Percentiles rank a stretch among this genome's conserved stretches.
Conservation (phyloP, 2,797 vertebrate genomes). For the Semaprochilodus insignis region DNA sequence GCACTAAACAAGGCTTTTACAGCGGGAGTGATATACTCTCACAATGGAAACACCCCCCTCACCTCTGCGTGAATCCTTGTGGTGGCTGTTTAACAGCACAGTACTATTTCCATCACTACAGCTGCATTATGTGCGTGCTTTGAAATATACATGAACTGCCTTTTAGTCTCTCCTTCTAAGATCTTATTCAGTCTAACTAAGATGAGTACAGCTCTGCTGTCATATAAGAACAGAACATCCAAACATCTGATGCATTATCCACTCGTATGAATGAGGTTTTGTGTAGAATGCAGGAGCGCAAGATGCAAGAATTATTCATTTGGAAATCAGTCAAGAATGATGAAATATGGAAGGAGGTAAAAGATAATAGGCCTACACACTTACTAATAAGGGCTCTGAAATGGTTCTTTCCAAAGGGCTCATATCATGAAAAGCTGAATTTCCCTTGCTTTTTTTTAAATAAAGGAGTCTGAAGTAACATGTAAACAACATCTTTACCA, state of each 20-base stretch:
- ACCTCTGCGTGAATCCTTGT: slow-evolving; percentile 7
- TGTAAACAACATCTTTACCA: no score
- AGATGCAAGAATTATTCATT: background rate
- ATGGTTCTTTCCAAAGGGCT: no score
- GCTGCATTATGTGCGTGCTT: background rate
- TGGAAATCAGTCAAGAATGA: background rate
- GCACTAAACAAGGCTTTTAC: slow-evolving; percentile 2
- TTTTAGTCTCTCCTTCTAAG: background rate
- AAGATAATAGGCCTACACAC: no score
- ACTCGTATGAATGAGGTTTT: background rate
- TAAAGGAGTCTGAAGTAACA: no score
- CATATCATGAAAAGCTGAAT: no score
- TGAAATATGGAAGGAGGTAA: no score
- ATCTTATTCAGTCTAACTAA: background rate
- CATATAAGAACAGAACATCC: background rate
- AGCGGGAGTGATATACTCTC: background rate
- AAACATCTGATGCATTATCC: background rate
- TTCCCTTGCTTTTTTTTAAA: no score
- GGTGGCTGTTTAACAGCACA: slow-evolving; percentile 19
- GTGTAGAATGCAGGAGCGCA: background rate
- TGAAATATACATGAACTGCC: slow-evolving; percentile 3
- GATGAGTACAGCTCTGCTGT: background rate
- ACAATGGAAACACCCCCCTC: background rate
- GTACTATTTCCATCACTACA: background rate
- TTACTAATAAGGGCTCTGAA: no score